Evolutionary conservation across 2,888 invertebrate genomes (phyloP).

Genomic region (Dexiosoma caninum): DNA sequence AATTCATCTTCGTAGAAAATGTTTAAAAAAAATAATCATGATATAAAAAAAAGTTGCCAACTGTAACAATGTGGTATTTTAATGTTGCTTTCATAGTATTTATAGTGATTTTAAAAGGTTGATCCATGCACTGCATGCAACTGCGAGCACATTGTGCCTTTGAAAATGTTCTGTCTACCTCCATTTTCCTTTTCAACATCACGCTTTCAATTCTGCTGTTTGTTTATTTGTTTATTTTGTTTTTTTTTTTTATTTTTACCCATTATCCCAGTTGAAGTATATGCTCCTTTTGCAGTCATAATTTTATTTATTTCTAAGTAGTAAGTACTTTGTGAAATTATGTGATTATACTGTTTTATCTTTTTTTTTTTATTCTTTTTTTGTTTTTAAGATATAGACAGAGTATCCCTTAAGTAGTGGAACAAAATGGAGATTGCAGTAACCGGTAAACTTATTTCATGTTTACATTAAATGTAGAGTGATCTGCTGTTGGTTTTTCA

Average conservation of each 20-base stretch:
- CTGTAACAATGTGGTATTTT: background rate
- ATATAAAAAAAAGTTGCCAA: background rate
- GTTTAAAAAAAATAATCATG: background rate
- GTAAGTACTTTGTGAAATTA: constrained; percentile 21
- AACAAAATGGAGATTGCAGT: background rate
- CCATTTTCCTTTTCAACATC: background rate
- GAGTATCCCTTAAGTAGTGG: background rate
- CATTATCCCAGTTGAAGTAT: background rate
- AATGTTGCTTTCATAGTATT: too few relatives aligned
- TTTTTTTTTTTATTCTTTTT: background rate
- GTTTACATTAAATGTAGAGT: too few relatives aligned
- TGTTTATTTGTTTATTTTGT: too few relatives aligned
- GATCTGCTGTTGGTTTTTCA: too few relatives aligned
- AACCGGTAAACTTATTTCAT: too few relatives aligned
- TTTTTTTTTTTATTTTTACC: too few relatives aligned
- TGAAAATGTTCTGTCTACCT: background rate
- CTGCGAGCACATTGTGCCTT: background rate
- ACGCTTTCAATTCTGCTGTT: background rate
- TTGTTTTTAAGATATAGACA: background rate
- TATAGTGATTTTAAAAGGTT: constrained; percentile 23
- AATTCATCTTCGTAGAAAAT: background rate
- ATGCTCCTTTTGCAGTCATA: constrained; percentile 35
- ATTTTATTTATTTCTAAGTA: constrained; percentile 34
- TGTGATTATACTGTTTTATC: constrained; percentile 17
- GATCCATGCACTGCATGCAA: constrained; percentile 10